phyloP scores from a whole-genome alignment of 2,113 vertebrate species.

The cattle (Bos taurus) region ARS-UCD2.0 NC_037333.1:23357501-23358000 shows the following conservation, averaged over 20 bases:
- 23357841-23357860: neutral
- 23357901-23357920: neutral
- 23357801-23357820: neutral
- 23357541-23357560: neutral
- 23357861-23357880: neutral
- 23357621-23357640: neutral
- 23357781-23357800: neutral
- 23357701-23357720: neutral
- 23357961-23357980: neutral
- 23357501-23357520: neutral
- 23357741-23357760: neutral
- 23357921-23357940: neutral
- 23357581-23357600: neutral
- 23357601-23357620: neutral
- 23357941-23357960: neutral
- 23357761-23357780: neutral
- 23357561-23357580: neutral
- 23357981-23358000: rapidly evolving
- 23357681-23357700: neutral
- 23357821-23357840: neutral
- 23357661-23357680: neutral
- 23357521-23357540: neutral
- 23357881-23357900: neutral
- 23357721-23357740: neutral
- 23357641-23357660: neutral